Percentiles rank a stretch among this genome's conserved stretches.
Evolutionary conservation across 2,113 vertebrate genomes (phyloP).

Genomic region (Rhynchomys soricoides): DNA sequence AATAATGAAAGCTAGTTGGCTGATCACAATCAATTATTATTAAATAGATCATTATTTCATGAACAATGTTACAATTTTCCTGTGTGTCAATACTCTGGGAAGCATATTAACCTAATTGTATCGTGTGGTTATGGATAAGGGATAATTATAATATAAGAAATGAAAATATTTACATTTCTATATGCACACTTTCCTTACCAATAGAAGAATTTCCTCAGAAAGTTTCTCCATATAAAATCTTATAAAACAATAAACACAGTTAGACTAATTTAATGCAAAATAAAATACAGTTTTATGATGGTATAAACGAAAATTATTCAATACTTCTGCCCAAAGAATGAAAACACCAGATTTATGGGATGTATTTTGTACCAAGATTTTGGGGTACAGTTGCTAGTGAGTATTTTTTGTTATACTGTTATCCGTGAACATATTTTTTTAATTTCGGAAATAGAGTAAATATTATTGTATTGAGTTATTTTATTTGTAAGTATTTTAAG

Average conservation of each 20-base stretch:
- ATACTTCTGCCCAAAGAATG: neutral
- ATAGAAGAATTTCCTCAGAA: neutral
- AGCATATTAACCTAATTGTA: slow-evolving; percentile 7
- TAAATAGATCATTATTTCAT: neutral
- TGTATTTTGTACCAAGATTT: neutral
- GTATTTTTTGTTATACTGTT: neutral
- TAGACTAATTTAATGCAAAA: slow-evolving; percentile 21
- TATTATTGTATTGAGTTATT: neutral
- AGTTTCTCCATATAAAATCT: neutral
- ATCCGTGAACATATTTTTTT: slow-evolving; percentile 26
- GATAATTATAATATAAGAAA: slow-evolving; percentile 11
- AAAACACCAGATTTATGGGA: neutral
- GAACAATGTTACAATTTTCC: neutral
- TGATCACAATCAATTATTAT: neutral
- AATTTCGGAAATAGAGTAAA: neutral
- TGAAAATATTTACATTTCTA: neutral
- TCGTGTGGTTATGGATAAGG: neutral
- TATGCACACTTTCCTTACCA: neutral
- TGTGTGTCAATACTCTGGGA: neutral
- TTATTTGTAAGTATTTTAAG: slow-evolving; percentile 5
- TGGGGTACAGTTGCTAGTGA: neutral
- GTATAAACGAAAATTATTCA: neutral
- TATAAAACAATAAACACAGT: neutral
- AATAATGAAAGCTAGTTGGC: neutral
- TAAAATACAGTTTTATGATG: neutral